phyloP scores from a whole-genome alignment of 2,113 vertebrate species.

The Megaceryle maxima region DNA sequence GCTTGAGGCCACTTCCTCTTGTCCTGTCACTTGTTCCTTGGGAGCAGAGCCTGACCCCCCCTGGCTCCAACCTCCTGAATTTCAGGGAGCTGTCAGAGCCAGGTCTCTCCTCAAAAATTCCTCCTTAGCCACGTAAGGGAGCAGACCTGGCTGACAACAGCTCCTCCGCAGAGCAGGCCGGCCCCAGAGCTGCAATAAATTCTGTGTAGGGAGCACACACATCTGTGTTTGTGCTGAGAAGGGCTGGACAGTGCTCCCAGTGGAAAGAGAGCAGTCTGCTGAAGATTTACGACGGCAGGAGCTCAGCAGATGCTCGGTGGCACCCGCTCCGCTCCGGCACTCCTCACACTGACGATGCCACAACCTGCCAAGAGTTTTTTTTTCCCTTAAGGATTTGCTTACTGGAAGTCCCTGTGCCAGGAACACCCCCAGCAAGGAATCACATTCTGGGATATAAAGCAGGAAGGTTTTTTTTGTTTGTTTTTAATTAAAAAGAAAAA shows the following conservation, averaged over 20 bases:
- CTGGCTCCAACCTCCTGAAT: neutral
- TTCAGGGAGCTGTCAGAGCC: neutral
- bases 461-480: neutral
- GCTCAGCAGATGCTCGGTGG: neutral
- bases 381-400: neutral
- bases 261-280: neutral
- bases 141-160: rapidly evolving
- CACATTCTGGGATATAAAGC: neutral
- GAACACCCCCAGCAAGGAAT: neutral
- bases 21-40: neutral
- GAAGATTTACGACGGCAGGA: neutral
- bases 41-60: neutral
- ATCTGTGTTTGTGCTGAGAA: neutral
- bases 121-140: neutral
- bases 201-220: rapidly evolving
- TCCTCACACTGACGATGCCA: neutral
- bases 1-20: neutral
- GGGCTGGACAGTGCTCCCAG: neutral
- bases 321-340: neutral
- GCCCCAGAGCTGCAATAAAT: neutral
- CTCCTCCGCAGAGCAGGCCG: neutral
- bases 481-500: neutral
- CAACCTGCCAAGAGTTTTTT: neutral
- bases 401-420: neutral
- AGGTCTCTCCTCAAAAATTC: neutral